A percentile compares a stretch with the other conserved stretches of the same genome.
phyloP scores from a whole-genome alignment of 2,113 vertebrate species.

The Naja naja region DNA sequence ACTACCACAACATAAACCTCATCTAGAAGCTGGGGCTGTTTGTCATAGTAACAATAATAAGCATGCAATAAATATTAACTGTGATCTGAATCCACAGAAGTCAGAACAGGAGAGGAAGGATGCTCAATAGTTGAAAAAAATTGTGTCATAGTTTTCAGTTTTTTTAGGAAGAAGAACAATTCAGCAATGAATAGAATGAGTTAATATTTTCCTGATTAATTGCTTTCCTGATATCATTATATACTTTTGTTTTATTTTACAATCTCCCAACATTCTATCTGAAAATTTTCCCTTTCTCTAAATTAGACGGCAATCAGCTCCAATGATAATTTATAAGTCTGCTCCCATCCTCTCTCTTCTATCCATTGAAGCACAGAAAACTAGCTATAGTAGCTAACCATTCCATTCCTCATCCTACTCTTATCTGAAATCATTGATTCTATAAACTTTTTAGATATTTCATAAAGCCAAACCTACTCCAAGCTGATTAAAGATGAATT shows the following conservation, averaged over 20 bases:
- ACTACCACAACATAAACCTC: not conserved
- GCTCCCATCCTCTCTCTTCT: not conserved
- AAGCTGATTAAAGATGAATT: not conserved
- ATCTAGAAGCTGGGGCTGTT: not conserved
- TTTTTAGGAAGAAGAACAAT: conserved; percentile 14
- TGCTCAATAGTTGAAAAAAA: not conserved
- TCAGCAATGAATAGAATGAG: not conserved
- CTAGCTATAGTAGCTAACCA: not conserved
- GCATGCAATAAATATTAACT: conserved; percentile 9
- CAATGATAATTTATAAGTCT: not conserved
- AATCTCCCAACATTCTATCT: not conserved
- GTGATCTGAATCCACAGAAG: not conserved
- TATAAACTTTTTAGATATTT: not conserved
- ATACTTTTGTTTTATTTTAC: not conserved
- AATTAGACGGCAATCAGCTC: not conserved
- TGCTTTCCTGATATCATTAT: not conserved
- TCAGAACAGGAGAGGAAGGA: not conserved
- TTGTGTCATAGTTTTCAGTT: not conserved
- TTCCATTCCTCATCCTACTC: not conserved
- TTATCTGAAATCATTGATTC: not conserved
- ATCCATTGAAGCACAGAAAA: not conserved
- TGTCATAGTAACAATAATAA: conserved; percentile 5
- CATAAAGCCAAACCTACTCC: not conserved
- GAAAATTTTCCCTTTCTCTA: not conserved
- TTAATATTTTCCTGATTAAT: not conserved